Evolutionary conservation across 2,113 vertebrate genomes (phyloP), one percentile per base, ranked within the genome.

Genomic region (Dinomys branickii): DNA sequence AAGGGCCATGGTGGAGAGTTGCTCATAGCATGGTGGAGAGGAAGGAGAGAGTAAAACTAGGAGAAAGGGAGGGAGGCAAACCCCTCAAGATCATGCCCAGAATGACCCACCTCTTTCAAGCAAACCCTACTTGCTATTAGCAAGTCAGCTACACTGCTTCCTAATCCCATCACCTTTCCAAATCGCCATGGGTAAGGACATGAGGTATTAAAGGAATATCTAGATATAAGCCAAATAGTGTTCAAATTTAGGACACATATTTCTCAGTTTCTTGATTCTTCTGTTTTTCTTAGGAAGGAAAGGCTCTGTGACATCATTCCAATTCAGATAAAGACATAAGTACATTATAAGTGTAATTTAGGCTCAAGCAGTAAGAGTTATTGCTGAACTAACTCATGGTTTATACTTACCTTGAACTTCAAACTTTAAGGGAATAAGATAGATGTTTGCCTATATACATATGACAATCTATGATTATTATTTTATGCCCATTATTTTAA

Each of bases 291-390:
- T 82, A 81, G 19, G 84, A 50, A 84, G 3, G 24, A 61, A 92
- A 87, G 89, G 4, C n/a, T 90, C 47, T 10, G 10, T 61, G 87
- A 59, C 12, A 44, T 0, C 7, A 4, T 85, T 85, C 9, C 30
- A 41, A 85, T 93, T 91, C 11, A 80, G 17, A 95, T 71, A 91
- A 86, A 78, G 6, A 3, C 54, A 52, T 33, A 95, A 80, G 30
- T 54, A 44, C 44, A 58, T 86, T 22, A 54, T 65, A 88, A 58
- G 11, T 87, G 28, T 2, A 84, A 52, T 67, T 65, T 41, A 80
- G 47, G 11, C 47, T 30, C 19, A 88, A 69, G 7, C 26, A 59
- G 38, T 44, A 17, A 87, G 44, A 83, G 69, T 92, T 41, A 58
- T 59, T 84, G 24, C 52, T 26, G n/a, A 90, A 38, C 54, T 63